Conservation (phyloP, 2,113 vertebrate genomes). For the Nesogale talazaci region DNA sequence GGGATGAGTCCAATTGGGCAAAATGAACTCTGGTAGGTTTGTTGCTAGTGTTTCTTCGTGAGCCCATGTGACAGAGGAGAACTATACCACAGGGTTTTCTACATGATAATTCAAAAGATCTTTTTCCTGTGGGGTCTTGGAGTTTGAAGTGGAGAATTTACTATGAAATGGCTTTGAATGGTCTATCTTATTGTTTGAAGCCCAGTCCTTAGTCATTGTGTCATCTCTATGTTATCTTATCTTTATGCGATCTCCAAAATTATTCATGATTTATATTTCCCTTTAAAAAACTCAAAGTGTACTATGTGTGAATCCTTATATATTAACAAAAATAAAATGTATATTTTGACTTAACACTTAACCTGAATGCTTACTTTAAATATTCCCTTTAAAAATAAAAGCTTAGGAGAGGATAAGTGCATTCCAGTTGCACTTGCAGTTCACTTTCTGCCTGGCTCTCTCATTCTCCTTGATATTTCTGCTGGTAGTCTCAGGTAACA, state of each 20-base stretch:
- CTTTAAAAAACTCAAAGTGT: background rate
- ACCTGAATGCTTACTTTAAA: background rate
- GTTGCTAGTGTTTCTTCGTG: background rate
- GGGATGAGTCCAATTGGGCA: too few relatives aligned
- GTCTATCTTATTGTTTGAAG: background rate
- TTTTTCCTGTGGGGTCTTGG: background rate
- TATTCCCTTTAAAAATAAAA: constrained; percentile 1
- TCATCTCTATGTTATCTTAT: background rate
- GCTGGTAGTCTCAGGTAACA: background rate
- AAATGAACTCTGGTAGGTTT: background rate
- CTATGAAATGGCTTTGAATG: background rate
- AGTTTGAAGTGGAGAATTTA: too few relatives aligned
- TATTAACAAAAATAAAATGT: background rate
- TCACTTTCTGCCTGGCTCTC: background rate
- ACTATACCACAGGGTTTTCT: background rate
- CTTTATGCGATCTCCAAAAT: background rate
- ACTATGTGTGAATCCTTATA: background rate
- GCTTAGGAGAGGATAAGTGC: background rate
- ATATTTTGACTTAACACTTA: background rate
- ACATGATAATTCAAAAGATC: background rate
- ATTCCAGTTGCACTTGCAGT: background rate
- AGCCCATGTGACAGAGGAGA: background rate
- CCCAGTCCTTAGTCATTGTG: background rate
- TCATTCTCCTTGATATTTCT: background rate
- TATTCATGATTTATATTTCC: background rate